Base-by-base conservation (phyloP, 2,797 vertebrate species). In the Ficedula albicollis region DNA sequence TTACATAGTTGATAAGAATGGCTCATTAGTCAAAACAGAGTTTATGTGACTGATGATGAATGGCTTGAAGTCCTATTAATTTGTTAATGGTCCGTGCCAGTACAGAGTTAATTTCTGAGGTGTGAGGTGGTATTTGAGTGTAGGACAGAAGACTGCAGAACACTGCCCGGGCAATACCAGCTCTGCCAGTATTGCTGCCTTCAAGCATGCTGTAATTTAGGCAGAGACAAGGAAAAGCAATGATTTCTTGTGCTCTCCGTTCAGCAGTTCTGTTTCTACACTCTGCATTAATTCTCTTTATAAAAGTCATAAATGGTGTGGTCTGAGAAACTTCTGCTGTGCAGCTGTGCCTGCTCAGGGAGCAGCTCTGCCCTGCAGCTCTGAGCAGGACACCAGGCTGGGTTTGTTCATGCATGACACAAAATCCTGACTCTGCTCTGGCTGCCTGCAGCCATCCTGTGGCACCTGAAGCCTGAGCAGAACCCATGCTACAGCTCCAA, bases 21-120 rank as follows among this genome's bases (percentile, higher is more conserved):
- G n/a, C 80, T 97, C 87, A 76, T 97, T 93, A 97, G 64, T 88
- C 97, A 97, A 97, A 95, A 70, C 75, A 96, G 89, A 78, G 88
- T 90, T 96, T 96, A 85, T 8, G 29, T 82, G 74, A 62, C 84
- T 97, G 66, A 84, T 96, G 95, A 95, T 94, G 86, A 95, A 95
- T 94, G 85, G 48, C 76, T 85, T 95, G 14, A 54, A 64, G 44
- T 39, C 9, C 9, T 30, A 7, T 62, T 60, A 20, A 36, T 75
- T 75, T 86, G 26, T 52, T 72, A 49, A 39, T 6, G 7, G 10
- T 56, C 17, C 75, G 36, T 89, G 54, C 46, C 44, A 52, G 30
- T 29, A 23, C 39, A 67, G 27, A 48, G 52, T 81, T 64, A 41
- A n/a, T 48, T 92, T 88, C 30, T 62, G 75, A 79, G 39, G 15